Evolutionary conservation across 2,888 invertebrate genomes (phyloP).

Genomic region (Cheilosia grossa): DNA sequence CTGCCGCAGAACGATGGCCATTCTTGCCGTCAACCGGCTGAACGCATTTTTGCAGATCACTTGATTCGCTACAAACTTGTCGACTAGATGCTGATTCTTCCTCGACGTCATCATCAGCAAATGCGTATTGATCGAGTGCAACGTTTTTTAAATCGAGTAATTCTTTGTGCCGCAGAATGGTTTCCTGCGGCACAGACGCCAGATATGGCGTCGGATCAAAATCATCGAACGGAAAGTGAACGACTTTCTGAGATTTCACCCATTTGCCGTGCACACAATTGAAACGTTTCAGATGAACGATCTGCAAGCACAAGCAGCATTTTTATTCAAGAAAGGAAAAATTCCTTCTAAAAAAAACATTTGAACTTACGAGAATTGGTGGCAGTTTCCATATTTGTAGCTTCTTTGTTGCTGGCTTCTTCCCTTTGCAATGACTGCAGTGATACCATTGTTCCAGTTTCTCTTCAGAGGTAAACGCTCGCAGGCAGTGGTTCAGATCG

Average conservation of each 20-base stretch:
- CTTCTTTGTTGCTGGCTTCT: slow-evolving; percentile 94
- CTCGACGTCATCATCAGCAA: slow-evolving; percentile 69
- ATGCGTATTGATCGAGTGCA: slow-evolving; percentile 75
- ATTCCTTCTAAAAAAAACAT: background rate
- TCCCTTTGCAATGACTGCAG: slow-evolving; percentile 92
- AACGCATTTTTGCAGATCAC: slow-evolving; percentile 9
- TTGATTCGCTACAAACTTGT: slow-evolving; percentile 68
- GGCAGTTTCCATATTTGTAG: slow-evolving; percentile 96
- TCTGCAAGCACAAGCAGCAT: slow-evolving; percentile 84
- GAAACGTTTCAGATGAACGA: slow-evolving; percentile 96
- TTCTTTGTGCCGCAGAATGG: slow-evolving; percentile 88
- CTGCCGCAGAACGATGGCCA: slow-evolving; percentile 22
- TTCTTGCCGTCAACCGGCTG: slow-evolving; percentile 13
- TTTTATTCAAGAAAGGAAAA: background rate
- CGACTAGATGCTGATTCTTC: slow-evolving; percentile 52
- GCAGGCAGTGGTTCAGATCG: slow-evolving; percentile 92
- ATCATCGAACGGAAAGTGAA: slow-evolving; percentile 93
- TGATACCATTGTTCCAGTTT: slow-evolving; percentile 93
- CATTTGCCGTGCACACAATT: slow-evolving; percentile 95
- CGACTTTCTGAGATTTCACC: slow-evolving; percentile 97
- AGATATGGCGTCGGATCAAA: slow-evolving; percentile 95
- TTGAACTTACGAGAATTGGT: slow-evolving; percentile 89
- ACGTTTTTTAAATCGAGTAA: slow-evolving; percentile 82
- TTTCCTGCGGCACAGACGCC: slow-evolving; percentile 91
- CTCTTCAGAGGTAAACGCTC: slow-evolving; percentile 94